Evolutionary conservation across 2,888 invertebrate genomes (phyloP).

Genomic region (Eupeodes latifasciatus): DNA sequence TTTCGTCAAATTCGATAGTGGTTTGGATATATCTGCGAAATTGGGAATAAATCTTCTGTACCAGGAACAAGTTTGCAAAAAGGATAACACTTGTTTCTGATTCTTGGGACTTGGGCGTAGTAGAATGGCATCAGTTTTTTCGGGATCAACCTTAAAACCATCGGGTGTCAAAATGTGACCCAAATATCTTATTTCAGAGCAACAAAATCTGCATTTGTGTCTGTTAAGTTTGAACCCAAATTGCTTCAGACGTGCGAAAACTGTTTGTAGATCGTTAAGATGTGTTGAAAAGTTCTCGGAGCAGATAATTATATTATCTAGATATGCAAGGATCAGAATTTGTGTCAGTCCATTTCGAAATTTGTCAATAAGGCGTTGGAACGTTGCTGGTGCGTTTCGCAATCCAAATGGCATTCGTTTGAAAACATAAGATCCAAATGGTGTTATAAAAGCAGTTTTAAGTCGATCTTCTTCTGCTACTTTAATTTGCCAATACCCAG

Average conservation of each 20-base stretch:
- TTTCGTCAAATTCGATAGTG: constrained; percentile 63
- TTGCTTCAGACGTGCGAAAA: neutral
- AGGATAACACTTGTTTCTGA: constrained; percentile 69
- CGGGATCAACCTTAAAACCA: constrained; percentile 36
- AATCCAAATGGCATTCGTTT: constrained; percentile 43
- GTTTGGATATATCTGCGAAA: constrained; percentile 74
- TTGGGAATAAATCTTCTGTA: constrained; percentile 53
- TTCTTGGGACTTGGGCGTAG: constrained; percentile 73
- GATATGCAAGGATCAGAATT: constrained; percentile 67
- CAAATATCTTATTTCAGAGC: constrained; percentile 25
- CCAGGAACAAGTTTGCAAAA: constrained; percentile 68
- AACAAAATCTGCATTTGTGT: constrained; percentile 23
- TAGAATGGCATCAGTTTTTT: constrained; percentile 72
- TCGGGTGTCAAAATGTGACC: constrained; percentile 25
- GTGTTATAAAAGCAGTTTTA: constrained; percentile 60
- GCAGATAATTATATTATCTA: constrained; percentile 21
- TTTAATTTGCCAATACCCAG: constrained; percentile 68
- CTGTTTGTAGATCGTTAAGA: neutral
- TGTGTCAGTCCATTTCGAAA: constrained; percentile 53
- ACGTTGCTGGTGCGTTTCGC: constrained; percentile 76
- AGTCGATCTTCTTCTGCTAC: constrained; percentile 42
- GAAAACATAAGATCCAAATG: constrained; percentile 24
- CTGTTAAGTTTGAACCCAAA: neutral
- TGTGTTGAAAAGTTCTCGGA: neutral
- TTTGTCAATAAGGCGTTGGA: constrained; percentile 80